Conservation (phyloP, 2,113 vertebrate genomes). For the Hemiprocne comata region DNA sequence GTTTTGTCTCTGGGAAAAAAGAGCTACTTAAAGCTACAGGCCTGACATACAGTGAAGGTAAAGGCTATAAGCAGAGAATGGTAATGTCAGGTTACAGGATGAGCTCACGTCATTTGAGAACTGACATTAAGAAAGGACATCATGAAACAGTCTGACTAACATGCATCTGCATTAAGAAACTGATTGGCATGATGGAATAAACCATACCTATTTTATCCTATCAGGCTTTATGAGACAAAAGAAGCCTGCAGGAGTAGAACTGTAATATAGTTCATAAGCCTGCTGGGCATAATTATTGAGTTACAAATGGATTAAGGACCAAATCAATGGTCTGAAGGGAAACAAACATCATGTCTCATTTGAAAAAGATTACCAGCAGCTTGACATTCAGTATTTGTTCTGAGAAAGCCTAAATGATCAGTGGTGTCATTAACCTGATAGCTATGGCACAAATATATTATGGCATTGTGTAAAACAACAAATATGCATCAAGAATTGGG, state of each 20-base stretch:
- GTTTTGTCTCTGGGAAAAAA: not conserved
- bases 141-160: not conserved
- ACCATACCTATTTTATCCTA: not conserved
- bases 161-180: not conserved
- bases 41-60: not conserved
- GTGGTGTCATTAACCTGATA: not conserved
- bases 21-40: not conserved
- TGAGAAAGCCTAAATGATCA: not conserved
- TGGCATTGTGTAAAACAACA: not conserved
- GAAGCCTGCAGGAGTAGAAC: not conserved
- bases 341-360: not conserved
- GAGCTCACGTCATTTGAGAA: not conserved
- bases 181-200: not conserved
- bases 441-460: not conserved
- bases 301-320: not conserved
- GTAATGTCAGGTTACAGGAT: not conserved
- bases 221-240: not conserved
- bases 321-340: not conserved
- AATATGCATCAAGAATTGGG: not conserved
- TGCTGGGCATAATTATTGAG: not conserved
- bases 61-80: not conserved
- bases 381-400: not conserved
- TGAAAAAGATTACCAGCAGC: not conserved
- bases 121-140: not conserved
- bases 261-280: not conserved